Base-by-base conservation (phyloP, 2,888 invertebrate genomes). In the Neoaliturus tenellus region DNA sequence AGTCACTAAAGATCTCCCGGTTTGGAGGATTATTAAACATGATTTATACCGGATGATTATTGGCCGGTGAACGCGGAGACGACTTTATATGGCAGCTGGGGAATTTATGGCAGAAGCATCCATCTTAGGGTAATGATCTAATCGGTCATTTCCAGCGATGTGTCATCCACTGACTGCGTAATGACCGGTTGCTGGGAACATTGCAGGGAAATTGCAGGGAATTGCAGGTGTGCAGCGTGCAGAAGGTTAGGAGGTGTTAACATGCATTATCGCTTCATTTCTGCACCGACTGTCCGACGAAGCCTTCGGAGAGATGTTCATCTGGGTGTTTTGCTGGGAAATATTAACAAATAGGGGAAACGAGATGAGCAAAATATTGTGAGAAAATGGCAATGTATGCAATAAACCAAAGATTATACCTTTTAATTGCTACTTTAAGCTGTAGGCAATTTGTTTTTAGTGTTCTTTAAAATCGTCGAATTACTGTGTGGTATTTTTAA, bases 201-300 rank as follows among this genome's bases (percentile, higher is more conserved):
- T 62, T 62, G 62, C 62, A 62, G 62, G 28, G 28, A 62, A n/a
- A 62, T 62, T 62, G n/a, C n/a, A n/a, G n/a, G n/a, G n/a, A n/a
- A n/a, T n/a, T n/a, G 62, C 62, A 62, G 62, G 10, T 14, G 28
- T 2, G 3, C 4, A 25, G 28, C 28, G 25, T 62, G 62, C 62
- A 62, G 62, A 62, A 62, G 62, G 28, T 62, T 62, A 62, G 62
- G 31, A 62, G 62, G 62, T 62, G 62, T 62, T 62, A 62, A 62
- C 12, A 62, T 62, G 28, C 28, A 62, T 28, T 28, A 62, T 17
- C 62, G 31, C 62, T 62, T 62, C 62, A 62, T 62, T 51, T 51
- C 51, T 4, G 62, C 62, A 2, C 4, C 17, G 28, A 17, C 28
- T 28, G 51, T 10, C n/a, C 23, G 4, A 51, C 5, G n/a, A 10